Percentiles rank a stretch among this genome's conserved stretches.
Conservation (phyloP, 2,888 invertebrate species). For the Coelogynopora nodosa region DNA sequence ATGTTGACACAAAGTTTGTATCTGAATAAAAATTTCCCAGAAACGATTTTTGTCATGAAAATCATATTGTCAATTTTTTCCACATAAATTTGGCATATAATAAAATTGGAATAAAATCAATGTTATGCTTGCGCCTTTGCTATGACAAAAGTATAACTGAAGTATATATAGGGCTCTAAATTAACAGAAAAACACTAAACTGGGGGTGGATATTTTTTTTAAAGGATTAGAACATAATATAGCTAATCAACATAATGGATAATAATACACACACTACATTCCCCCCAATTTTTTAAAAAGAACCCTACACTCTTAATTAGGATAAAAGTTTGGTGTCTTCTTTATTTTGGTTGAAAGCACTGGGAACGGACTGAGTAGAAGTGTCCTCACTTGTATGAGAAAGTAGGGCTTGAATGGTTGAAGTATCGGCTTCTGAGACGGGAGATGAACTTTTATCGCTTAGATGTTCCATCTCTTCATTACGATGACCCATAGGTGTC, state of each 20-base stretch:
- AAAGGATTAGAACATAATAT: neutral
- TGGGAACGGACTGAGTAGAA: neutral
- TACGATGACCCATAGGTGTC: constrained; percentile 35
- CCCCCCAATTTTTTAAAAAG: neutral
- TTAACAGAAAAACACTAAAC: too few species aligned
- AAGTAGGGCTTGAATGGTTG: neutral
- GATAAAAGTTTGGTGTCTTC: neutral
- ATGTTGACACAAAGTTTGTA: too few species aligned
- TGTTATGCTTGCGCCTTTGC: too few species aligned
- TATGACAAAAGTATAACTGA: too few species aligned
- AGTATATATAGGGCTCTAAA: too few species aligned
- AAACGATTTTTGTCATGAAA: too few species aligned
- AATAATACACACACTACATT: neutral
- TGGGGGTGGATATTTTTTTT: too few species aligned
- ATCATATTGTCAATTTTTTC: too few species aligned
- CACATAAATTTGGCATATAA: too few species aligned
- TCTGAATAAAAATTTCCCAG: too few species aligned
- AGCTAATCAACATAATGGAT: neutral
- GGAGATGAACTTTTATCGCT: neutral
- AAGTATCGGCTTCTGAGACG: neutral
- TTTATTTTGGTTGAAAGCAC: neutral
- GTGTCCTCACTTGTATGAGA: neutral
- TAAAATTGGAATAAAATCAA: too few species aligned
- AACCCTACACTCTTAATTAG: neutral
- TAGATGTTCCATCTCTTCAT: neutral